phyloP scores from a whole-genome alignment of 2,113 vertebrate species.

The Terrapene triunguis region DNA sequence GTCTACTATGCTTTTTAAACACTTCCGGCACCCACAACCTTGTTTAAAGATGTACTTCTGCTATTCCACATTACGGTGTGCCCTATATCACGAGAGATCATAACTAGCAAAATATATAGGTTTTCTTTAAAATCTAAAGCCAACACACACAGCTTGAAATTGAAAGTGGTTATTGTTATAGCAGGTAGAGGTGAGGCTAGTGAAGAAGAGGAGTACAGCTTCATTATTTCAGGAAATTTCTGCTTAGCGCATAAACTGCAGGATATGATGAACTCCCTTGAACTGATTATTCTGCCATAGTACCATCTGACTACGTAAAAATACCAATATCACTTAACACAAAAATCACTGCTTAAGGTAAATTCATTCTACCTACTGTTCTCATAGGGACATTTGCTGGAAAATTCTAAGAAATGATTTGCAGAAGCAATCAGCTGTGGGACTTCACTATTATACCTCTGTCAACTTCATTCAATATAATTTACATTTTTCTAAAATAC shows the following conservation, averaged over 20 bases:
- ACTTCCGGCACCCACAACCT: conserved; percentile 27
- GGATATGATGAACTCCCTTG: conserved; percentile 66
- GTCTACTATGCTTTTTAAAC: conserved; percentile 43
- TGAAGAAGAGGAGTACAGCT: not conserved
- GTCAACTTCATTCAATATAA: conserved; percentile 84
- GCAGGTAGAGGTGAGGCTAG: conserved; percentile 53
- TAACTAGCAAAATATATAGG: conserved; percentile 27
- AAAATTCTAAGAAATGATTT: conserved; percentile 82
- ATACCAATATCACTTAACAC: conserved; percentile 75
- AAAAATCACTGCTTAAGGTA: conserved; percentile 79
- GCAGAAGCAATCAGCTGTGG: conserved; percentile 79
- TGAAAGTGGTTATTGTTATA: conserved; percentile 23
- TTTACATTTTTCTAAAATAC: conserved; percentile 81
- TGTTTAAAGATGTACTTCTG: not conserved
- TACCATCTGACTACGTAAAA: conserved; percentile 74
- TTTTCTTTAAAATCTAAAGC: conserved; percentile 28
- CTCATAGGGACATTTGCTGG: conserved; percentile 79
- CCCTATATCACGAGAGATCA: not conserved
- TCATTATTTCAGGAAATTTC: conserved; percentile 58
- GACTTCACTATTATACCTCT: conserved; percentile 83
- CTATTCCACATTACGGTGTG: conserved; percentile 34
- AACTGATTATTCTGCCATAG: conserved; percentile 72
- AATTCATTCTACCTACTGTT: conserved; percentile 79
- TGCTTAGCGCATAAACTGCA: conserved; percentile 46
- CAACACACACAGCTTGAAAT: conserved; percentile 38